Base-by-base conservation (phyloP, 2,797 vertebrate species). In the Sebastes trivittatus region DNA sequence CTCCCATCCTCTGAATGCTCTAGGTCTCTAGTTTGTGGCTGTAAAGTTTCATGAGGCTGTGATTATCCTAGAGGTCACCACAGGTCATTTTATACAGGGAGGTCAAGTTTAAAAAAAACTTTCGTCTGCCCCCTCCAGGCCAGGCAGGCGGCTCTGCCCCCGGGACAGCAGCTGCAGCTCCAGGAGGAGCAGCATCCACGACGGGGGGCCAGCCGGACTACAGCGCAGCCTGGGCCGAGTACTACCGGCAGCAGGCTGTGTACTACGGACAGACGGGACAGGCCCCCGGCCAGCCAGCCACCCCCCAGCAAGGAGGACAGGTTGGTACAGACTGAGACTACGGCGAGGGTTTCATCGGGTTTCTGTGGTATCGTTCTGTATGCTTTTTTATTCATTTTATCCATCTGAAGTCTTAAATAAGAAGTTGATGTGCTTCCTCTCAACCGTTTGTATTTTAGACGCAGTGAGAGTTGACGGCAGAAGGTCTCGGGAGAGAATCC, bases 191-290 rank as follows among this genome's bases (percentile, higher is more conserved):
- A 5, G 58, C 67, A 0, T 80, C 90, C 11, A 76, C 90, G 1
- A 54, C 89, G 0, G 92, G 90, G 1, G 91, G 91, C 30, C 94
- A 97, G 89, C 95, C 96, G 0, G 97, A 98, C 85, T 98, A 97
- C 90, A 97, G 96, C 1, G 97, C 97, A 0, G 97, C 97, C 65
- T 98, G 97, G 97, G 97, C 97, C 0, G 97, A 97, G 89, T 98
- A 98, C 83, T 97, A 98, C 95, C 93, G 97, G 91, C 97, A 97
- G 82, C 94, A 95, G 87, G 93, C 94, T 2, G 93, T 92, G 1
- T 95, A 95, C 83, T 94, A 95, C 0, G 93, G 94, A 42, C 93
- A 92, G 76, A 83, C 91, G 1, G 86, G 92, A 72, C 94, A 94
- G 85, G 77, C 88, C n/a, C 86, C 94, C 0, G 86, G 85, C 14